Percentiles rank a stretch among this genome's conserved stretches.
These are phyloP conservation scores for Nemotelus pantherinus DNA, from an alignment of 2,888 invertebrate species.

Conservation along the genomic window DNA sequence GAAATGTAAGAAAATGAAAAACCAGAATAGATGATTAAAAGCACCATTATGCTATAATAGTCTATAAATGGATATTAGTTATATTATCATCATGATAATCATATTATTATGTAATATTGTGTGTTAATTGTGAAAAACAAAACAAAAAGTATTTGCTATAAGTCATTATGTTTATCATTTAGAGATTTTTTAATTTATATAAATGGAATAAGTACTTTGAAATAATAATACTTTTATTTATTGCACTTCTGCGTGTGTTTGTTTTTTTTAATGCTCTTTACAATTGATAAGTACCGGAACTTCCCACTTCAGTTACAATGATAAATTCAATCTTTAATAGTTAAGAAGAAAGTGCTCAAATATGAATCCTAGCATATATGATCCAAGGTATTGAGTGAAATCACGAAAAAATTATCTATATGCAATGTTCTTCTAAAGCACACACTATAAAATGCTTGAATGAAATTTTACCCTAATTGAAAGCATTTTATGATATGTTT, in stretches of 20 bases:
- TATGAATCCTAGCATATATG: no score
- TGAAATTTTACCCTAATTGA: no score
- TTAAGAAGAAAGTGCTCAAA: no score
- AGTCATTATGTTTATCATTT: conserved; percentile 32
- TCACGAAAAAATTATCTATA: not conserved
- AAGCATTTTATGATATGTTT: no score
- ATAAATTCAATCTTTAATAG: no score
- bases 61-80: no score
- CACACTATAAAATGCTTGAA: not conserved
- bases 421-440: not conserved
- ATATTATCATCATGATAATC: no score
- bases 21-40: not conserved
- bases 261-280: conserved; percentile 14
- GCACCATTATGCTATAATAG: not conserved
- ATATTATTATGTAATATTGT: conserved; percentile 34
- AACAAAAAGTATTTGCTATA: conserved; percentile 15
- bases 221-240: conserved; percentile 35
- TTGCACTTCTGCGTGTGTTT: conserved; percentile 8
- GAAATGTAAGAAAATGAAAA: conserved; percentile 11
- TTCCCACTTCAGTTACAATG: no score
- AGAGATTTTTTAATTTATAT: conserved; percentile 26
- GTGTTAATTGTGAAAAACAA: conserved; percentile 25
- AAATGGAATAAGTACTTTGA: conserved; percentile 23
- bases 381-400: no score
- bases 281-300: not conserved